These are phyloP conservation scores for Mylabris phalerata DNA, from an alignment of 1,140 invertebrate genomes.

Conservation along the genomic window DNA sequence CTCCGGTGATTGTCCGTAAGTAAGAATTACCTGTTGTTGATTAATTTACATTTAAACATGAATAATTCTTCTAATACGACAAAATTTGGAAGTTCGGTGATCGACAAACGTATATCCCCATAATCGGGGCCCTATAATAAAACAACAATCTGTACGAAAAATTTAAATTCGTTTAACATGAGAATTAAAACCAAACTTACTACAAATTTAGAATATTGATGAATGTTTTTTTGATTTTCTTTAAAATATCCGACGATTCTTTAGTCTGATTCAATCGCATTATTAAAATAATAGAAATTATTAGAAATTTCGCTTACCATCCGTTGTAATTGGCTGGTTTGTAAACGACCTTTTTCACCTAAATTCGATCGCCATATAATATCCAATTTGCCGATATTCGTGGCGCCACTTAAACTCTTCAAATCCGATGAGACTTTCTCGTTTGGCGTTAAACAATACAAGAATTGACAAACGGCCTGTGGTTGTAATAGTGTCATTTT, in stretches of 20 bases:
- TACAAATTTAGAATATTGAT: not conserved
- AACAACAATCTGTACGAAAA: not conserved
- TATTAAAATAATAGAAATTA: not conserved
- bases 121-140: conserved; percentile 69
- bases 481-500: conserved; percentile 74
- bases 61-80: conserved; percentile 76
- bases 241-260: conserved; percentile 3
- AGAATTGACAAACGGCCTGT: conserved; percentile 79
- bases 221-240: conserved; percentile 5
- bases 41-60: conserved; percentile 71
- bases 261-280: not conserved
- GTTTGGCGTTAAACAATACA: conserved; percentile 84
- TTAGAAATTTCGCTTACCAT: conserved; percentile 51
- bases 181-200: no score
- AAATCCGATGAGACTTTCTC: conserved; percentile 64
- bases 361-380: conserved; percentile 96
- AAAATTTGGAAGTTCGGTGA: conserved; percentile 75
- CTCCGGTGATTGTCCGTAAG: no score
- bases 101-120: conserved; percentile 77
- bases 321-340: conserved; percentile 91
- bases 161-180: no score
- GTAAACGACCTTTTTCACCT: conserved; percentile 88
- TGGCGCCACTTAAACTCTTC: conserved; percentile 71
- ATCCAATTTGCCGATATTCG: conserved; percentile 92
- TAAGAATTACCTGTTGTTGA: conserved; percentile 71